A percentile compares a stretch with the other conserved stretches of the same genome.
Conservation (phyloP, 1,140 invertebrate species). For the Uloborus diversus region DNA sequence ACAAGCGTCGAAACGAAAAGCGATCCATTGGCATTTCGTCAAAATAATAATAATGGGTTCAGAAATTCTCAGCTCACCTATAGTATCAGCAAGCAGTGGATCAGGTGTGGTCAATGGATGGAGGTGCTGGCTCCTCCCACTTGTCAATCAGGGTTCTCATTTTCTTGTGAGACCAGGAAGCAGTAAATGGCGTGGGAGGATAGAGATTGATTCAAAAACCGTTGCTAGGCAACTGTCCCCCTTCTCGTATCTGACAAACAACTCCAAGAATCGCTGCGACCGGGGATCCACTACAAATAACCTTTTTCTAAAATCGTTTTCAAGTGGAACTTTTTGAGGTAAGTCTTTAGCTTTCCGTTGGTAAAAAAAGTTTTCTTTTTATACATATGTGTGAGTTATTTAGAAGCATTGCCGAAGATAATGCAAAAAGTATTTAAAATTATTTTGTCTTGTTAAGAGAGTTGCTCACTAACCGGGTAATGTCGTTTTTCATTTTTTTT, state of each 20-base stretch:
- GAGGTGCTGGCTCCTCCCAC: slow-evolving; percentile 25
- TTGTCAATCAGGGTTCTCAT: slow-evolving; percentile 46
- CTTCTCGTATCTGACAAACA: slow-evolving; percentile 44
- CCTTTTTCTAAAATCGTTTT: neutral
- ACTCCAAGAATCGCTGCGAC: slow-evolving; percentile 25
- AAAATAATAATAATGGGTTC: neutral
- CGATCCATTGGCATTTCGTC: no score
- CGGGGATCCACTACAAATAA: slow-evolving; percentile 1
- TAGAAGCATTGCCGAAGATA: no score
- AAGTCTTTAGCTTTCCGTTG: no score
- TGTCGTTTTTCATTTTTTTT: no score
- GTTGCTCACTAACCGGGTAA: no score
- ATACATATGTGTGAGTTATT: no score
- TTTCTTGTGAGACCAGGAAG: slow-evolving; percentile 39
- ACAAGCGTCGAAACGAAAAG: no score
- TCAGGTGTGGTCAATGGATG: slow-evolving; percentile 42
- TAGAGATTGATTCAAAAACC: slow-evolving; percentile 50
- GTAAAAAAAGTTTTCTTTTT: no score
- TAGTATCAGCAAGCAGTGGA: neutral
- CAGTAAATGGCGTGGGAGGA: slow-evolving; percentile 51
- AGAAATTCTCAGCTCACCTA: slow-evolving; percentile 24
- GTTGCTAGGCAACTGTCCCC: slow-evolving; percentile 30
- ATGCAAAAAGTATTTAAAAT: no score
- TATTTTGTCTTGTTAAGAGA: no score
- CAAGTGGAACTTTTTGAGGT: no score